These are phyloP conservation scores for Colinus virginianus DNA, from an alignment of 2,113 vertebrate genomes.

Conservation along the genomic window DNA sequence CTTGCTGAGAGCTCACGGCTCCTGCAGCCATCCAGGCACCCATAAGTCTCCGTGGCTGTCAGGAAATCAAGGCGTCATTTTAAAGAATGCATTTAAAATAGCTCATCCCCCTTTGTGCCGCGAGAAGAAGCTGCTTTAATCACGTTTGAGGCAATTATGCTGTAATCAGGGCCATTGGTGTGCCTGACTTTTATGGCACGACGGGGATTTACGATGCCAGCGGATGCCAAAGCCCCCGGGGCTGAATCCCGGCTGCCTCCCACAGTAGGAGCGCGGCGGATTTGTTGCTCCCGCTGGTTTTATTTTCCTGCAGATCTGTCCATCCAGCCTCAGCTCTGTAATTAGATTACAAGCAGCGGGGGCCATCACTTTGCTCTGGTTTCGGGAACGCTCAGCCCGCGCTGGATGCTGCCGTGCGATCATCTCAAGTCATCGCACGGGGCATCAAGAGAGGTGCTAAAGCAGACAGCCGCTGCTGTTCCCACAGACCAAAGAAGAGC, in stretches of 20 bases:
- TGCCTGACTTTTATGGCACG: neutral
- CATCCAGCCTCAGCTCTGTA: neutral
- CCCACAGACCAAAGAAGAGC: neutral
- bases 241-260: neutral
- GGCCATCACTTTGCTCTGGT: neutral
- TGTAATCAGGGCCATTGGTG: neutral
- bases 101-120: neutral
- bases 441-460: neutral
- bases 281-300: neutral
- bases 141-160: neutral
- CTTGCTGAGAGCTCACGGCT: rapidly evolving
- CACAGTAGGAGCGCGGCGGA: neutral
- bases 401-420: neutral
- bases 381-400: rapidly evolving
- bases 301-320: neutral
- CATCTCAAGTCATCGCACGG: neutral
- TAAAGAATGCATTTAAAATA: neutral
- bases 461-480: neutral
- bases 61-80: neutral
- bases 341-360: neutral
- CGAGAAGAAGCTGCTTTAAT: neutral
- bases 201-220: neutral
- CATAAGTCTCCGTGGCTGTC: neutral
- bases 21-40: neutral
- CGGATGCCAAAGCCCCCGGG: neutral